Evolutionary conservation across 2,888 invertebrate genomes (phyloP).

Genomic region (Rhagonycha fulva): DNA sequence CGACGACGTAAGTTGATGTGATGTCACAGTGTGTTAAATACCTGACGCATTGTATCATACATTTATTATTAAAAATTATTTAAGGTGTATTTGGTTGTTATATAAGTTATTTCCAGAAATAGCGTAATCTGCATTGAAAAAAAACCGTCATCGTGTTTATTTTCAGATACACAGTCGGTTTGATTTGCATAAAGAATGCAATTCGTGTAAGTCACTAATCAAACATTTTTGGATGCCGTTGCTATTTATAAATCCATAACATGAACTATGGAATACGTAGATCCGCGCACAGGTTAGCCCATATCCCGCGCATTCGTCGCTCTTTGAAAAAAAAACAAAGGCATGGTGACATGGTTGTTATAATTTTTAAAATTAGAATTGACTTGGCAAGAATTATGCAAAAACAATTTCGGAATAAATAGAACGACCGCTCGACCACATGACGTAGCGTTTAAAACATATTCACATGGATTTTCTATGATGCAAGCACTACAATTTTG

Average conservation of each 20-base stretch:
- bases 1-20: constrained; percentile 17
- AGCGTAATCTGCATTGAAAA: neutral
- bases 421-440: neutral
- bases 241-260: no score
- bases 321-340: neutral
- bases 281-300: no score
- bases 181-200: neutral
- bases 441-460: neutral
- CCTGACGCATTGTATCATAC: constrained; percentile 17
- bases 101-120: neutral
- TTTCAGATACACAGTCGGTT: neutral
- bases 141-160: constrained; percentile 6
- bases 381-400: neutral
- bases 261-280: no score
- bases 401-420: neutral
- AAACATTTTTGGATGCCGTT: neutral
- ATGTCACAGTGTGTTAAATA: constrained; percentile 19
- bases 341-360: neutral
- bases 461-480: constrained; percentile 7
- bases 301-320: neutral
- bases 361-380: neutral
- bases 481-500: neutral
- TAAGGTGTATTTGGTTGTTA: neutral
- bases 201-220: neutral
- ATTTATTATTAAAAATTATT: constrained; percentile 12